phyloP scores from a whole-genome alignment of 2,888 invertebrate species.

The Osedax fenrisi region DNA sequence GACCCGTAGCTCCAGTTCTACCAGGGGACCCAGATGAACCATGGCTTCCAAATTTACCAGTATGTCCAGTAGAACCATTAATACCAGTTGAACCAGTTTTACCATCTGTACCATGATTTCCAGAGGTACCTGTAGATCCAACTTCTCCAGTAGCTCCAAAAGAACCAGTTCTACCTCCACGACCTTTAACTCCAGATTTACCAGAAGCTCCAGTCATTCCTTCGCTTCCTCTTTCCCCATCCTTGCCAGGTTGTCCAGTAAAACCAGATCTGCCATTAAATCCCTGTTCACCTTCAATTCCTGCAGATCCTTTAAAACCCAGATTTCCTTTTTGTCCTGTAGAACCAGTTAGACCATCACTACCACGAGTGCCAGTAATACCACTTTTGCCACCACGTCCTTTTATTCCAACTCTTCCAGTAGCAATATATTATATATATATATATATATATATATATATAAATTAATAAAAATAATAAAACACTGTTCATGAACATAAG shows the following conservation, averaged over 20 bases:
- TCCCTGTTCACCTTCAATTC: background rate
- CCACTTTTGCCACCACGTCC: background rate
- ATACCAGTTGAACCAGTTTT: background rate
- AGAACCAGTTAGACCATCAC: background rate
- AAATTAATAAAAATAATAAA: too few species aligned
- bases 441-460: too few species aligned
- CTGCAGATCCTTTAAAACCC: too few species aligned
- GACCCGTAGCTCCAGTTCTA: background rate
- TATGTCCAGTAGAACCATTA: background rate
- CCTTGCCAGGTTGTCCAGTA: background rate
- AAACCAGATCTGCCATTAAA: background rate
- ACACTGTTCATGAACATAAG: too few species aligned
- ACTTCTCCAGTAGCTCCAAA: background rate
- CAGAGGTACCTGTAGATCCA: slow-evolving; percentile 3
- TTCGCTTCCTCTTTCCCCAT: background rate
- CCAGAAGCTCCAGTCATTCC: slow-evolving; percentile 22
- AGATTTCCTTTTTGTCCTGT: background rate
- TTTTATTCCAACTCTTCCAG: background rate
- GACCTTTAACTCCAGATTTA: background rate
- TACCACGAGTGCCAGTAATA: background rate
- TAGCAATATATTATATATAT: background rate
- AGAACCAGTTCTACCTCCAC: background rate
- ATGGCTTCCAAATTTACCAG: background rate
- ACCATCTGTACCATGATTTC: background rate
- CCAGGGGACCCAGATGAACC: background rate